These are phyloP conservation scores for Hypena proboscidalis DNA, from an alignment of 2,888 invertebrate genomes.

Conservation along the genomic window DNA sequence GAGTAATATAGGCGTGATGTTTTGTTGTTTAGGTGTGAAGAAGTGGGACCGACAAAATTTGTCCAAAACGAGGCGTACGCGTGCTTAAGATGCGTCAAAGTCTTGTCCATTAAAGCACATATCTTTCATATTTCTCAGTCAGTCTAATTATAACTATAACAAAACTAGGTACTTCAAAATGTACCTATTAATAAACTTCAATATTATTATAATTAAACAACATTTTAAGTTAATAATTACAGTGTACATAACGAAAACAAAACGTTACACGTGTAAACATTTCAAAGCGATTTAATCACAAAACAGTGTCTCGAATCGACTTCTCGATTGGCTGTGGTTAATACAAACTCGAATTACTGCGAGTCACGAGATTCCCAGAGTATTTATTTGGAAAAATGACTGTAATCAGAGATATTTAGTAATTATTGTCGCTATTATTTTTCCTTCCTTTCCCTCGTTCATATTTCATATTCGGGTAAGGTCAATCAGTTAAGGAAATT, in stretches of 20 bases:
- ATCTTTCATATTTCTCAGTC: no score
- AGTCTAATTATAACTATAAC: no score
- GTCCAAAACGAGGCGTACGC: no score
- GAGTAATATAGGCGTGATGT: no score
- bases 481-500: not conserved
- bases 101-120: no score
- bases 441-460: conserved; percentile 3
- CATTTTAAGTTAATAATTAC: conserved; percentile 1
- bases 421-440: conserved; percentile 21
- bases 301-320: conserved; percentile 20
- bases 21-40: no score
- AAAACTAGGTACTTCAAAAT: no score
- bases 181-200: no score
- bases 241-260: conserved; percentile 11
- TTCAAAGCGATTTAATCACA: conserved; percentile 22
- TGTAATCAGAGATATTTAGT: conserved; percentile 19
- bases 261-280: conserved; percentile 18
- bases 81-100: no score
- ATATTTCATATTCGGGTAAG: not conserved
- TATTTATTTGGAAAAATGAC: conserved; percentile 8
- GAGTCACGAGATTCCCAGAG: conserved; percentile 30
- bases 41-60: no score
- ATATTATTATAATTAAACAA: no score
- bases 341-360: conserved; percentile 30
- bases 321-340: conserved; percentile 21